A percentile compares a stretch with the other conserved stretches of the same genome.
Conservation (phyloP, 2,797 vertebrate genomes). For the Sphenopsis melanotis region DNA sequence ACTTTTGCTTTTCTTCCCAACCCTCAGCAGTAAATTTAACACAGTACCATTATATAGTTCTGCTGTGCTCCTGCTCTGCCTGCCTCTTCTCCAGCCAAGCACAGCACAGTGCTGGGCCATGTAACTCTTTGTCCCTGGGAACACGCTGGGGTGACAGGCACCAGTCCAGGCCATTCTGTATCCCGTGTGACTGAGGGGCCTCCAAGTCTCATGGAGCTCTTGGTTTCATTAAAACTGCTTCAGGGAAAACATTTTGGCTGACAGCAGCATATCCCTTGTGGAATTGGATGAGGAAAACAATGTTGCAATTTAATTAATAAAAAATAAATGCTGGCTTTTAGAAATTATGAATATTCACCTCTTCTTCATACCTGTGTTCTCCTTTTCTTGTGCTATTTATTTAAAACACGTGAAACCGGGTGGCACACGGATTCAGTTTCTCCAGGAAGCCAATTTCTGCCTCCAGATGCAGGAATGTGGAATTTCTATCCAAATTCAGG, state of each 20-base stretch:
- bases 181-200: neutral
- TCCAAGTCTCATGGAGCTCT: neutral
- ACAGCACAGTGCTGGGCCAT: neutral
- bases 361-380: neutral
- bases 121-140: fast-evolving
- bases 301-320: neutral
- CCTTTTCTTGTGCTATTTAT: neutral
- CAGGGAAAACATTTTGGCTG: neutral
- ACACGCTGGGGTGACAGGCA: neutral
- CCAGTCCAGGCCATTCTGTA: neutral
- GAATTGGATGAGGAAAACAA: fast-evolving
- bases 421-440: neutral
- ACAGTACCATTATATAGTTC: too few species aligned
- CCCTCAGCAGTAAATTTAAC: neutral
- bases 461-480: neutral
- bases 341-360: neutral
- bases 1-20: neutral
- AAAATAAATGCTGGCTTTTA: neutral
- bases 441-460: neutral
- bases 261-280: neutral
- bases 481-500: neutral
- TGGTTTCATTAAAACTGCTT: neutral
- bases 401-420: neutral
- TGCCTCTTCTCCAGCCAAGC: neutral
- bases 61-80: neutral